These are phyloP conservation scores for Grapholita molesta DNA, from an alignment of 1,140 invertebrate species.

Conservation along the genomic window DNA sequence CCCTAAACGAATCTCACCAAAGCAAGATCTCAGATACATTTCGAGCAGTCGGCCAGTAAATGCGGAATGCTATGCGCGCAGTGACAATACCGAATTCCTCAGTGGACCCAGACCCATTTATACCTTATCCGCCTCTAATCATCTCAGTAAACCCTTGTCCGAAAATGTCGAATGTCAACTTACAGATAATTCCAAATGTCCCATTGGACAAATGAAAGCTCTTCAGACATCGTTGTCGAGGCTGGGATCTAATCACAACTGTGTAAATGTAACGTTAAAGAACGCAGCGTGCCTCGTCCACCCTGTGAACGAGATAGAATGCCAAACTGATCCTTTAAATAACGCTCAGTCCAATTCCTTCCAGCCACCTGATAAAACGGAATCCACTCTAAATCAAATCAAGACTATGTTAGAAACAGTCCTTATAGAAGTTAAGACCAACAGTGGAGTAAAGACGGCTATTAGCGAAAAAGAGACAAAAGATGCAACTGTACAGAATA, in stretches of 20 bases:
- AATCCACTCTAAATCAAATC: conserved; percentile 57
- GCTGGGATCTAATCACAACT: not conserved
- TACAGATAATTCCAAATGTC: not conserved
- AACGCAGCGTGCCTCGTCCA: conserved; percentile 41
- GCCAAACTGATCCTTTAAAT: conserved; percentile 31
- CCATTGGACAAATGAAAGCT: not conserved
- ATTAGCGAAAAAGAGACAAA: conserved; percentile 37
- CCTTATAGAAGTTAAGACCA: conserved; percentile 58
- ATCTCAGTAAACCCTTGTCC: not conserved
- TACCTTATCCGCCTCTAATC: not conserved
- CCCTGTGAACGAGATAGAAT: conserved; percentile 32
- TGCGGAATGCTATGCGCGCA: not conserved
- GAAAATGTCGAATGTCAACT: not conserved
- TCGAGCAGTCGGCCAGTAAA: not conserved
- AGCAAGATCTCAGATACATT: conserved; percentile 10
- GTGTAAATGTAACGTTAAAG: conserved; percentile 24
- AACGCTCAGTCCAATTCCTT: conserved; percentile 25
- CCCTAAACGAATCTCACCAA: conserved; percentile 22
- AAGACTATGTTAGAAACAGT: conserved; percentile 61
- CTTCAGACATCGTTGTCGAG: not conserved
- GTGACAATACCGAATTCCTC: not conserved
- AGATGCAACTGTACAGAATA: conserved; percentile 58
- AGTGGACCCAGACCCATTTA: not conserved
- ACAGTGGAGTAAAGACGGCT: conserved; percentile 25
- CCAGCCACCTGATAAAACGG: conserved; percentile 39